These are phyloP conservation scores for Metallyticus violacea DNA, from an alignment of 2,888 invertebrate genomes.

Conservation along the genomic window DNA sequence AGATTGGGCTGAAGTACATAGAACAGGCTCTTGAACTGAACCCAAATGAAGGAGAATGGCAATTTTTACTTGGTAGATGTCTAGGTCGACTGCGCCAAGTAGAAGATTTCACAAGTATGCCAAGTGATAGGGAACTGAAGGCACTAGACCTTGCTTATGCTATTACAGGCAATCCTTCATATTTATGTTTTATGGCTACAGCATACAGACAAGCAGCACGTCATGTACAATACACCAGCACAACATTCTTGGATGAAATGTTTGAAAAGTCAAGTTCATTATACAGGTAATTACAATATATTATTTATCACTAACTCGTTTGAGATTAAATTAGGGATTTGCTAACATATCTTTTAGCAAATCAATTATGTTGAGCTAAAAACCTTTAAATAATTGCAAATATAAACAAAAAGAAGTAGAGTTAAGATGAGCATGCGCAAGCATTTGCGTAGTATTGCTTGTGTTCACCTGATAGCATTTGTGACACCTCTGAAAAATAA, in stretches of 20 bases:
- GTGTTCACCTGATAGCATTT: too few relatives aligned
- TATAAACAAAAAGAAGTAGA: too few relatives aligned
- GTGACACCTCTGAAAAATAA: too few relatives aligned
- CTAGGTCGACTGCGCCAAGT: constrained; percentile 18
- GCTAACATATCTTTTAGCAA: too few relatives aligned
- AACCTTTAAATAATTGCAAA: too few relatives aligned
- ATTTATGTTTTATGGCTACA: constrained; percentile 20
- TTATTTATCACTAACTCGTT: neutral
- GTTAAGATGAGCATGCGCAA: too few relatives aligned
- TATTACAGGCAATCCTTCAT: constrained; percentile 11
- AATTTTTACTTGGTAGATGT: constrained; percentile 22
- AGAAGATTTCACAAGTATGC: neutral
- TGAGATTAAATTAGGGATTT: too few relatives aligned
- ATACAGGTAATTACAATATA: neutral
- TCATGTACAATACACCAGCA: neutral
- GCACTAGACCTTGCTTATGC: constrained; percentile 17
- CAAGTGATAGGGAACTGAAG: constrained; percentile 8
- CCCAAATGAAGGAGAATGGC: constrained; percentile 21
- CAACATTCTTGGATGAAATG: neutral
- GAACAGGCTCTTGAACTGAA: constrained; percentile 12
- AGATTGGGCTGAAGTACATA: neutral
- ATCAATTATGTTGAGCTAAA: too few relatives aligned
- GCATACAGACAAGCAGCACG: constrained; percentile 17
- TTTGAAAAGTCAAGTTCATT: neutral
- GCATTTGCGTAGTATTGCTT: too few relatives aligned